Percentiles rank a stretch among this genome's conserved stretches.
Conservation (phyloP, 2,888 invertebrate species). For the Trichopria drosophilae region DNA sequence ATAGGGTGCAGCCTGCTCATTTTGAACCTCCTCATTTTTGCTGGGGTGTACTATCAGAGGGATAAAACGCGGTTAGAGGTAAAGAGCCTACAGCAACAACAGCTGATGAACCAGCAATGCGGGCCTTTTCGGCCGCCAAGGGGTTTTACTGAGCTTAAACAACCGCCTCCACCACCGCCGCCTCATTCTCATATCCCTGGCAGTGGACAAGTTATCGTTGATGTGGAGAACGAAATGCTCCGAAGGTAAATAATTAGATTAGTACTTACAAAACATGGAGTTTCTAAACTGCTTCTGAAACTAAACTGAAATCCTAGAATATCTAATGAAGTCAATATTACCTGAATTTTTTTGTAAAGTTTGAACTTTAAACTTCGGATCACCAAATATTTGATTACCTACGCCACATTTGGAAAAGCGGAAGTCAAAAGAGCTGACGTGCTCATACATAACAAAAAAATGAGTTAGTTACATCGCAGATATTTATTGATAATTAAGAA, state of each 20-base stretch:
- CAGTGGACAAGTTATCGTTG: conserved; percentile 80
- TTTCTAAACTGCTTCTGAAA: no score
- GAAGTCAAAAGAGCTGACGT: no score
- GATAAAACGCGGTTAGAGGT: conserved; percentile 81
- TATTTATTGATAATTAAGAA: no score
- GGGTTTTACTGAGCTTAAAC: conserved; percentile 54
- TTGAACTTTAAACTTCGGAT: no score
- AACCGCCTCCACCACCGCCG: conserved; percentile 63
- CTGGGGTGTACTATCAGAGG: conserved; percentile 90
- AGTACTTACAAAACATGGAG: no score
- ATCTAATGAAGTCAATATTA: no score
- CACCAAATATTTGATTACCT: no score
- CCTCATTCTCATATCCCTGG: conserved; percentile 82
- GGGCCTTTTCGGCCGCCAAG: conserved; percentile 82
- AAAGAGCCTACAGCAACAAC: conserved; percentile 76
- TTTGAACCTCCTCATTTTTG: conserved; percentile 89
- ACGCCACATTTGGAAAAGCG: no score
- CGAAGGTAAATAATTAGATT: conserved; percentile 45
- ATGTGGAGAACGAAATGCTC: conserved; percentile 75
- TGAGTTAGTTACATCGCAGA: no score
- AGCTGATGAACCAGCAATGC: conserved; percentile 69
- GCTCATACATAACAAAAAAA: no score
- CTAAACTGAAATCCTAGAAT: no score
- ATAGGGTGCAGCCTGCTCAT: conserved; percentile 91
- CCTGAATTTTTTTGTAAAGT: no score